Percentiles rank a stretch among this genome's conserved stretches.
These are phyloP conservation scores for Rapana venosa DNA, from an alignment of 2,888 invertebrate species.

Conservation along the genomic window DNA sequence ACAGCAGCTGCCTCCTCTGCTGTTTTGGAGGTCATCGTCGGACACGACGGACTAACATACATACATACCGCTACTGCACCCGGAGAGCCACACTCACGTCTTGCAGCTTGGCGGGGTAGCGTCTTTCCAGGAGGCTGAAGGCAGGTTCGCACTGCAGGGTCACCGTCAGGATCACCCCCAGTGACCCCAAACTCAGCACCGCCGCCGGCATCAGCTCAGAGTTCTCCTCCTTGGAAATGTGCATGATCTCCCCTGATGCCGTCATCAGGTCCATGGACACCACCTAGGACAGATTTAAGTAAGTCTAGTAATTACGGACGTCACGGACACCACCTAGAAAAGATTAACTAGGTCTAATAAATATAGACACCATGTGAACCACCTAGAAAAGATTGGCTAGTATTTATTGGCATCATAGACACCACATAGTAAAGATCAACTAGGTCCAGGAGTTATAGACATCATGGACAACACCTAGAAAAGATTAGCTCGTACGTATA, in stretches of 20 bases:
- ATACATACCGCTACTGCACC: too few species aligned
- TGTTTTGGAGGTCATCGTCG: too few species aligned
- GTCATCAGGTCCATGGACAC: conserved; percentile 70
- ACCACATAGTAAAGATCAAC: too few species aligned
- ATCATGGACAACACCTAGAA: too few species aligned
- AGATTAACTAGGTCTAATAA: too few species aligned
- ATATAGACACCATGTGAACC: conserved; percentile 65
- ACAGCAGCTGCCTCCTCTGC: too few species aligned
- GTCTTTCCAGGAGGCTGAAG: conserved; percentile 63
- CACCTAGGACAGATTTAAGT: conserved; percentile 57
- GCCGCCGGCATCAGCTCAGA: conserved; percentile 71
- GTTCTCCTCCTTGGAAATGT: conserved; percentile 64
- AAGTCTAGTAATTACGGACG: too few species aligned
- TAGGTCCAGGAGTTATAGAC: too few species aligned
- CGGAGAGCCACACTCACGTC: conserved; percentile 52
- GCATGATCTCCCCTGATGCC: conserved; percentile 69
- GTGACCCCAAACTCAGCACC: conserved; percentile 69
- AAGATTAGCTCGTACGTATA: too few species aligned
- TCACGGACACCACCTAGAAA: too few species aligned
- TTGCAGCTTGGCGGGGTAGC: conserved; percentile 54
- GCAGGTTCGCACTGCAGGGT: conserved; percentile 74
- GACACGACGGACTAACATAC: too few species aligned
- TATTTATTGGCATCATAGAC: too few species aligned
- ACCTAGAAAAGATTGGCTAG: conserved; percentile 57
- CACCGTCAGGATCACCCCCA: conserved; percentile 74